These are phyloP conservation scores for Anhinga rufa DNA, from an alignment of 2,113 vertebrate species.

Conservation along the genomic window DNA sequence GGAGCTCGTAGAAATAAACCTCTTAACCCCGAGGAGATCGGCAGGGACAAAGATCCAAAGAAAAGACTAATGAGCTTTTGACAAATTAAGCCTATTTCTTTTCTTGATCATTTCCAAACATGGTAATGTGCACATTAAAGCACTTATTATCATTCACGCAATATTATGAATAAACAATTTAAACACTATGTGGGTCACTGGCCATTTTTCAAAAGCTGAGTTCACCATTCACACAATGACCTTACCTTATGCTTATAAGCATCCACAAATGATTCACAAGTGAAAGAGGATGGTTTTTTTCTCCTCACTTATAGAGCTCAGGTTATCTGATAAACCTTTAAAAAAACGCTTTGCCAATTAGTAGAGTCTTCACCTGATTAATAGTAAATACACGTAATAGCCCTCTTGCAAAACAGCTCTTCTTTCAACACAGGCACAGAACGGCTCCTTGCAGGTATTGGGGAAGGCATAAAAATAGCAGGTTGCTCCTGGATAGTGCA, in stretches of 20 bases:
- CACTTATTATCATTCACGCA: not conserved
- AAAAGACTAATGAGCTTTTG: not conserved
- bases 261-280: not conserved
- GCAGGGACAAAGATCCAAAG: not conserved
- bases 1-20: not conserved
- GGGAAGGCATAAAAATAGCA: not conserved
- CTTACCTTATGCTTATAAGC: not conserved
- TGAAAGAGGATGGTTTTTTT: not conserved
- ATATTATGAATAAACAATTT: not conserved
- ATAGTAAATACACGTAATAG: rapidly evolving
- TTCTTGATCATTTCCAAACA: not conserved
- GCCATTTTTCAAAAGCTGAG: not conserved
- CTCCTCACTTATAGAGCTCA: not conserved
- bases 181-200: not conserved
- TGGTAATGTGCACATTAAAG: not conserved
- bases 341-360: not conserved
- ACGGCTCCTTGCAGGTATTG: not conserved
- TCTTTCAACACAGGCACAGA: not conserved
- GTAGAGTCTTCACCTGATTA: not conserved
- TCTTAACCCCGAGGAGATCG: not conserved
- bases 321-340: not conserved
- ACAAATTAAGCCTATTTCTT: not conserved
- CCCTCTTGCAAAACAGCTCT: not conserved
- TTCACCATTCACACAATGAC: not conserved
- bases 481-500: not conserved